A percentile compares a stretch with the other conserved stretches of the same genome.
These are phyloP conservation scores for Columbina picui DNA, from an alignment of 2,113 vertebrate genomes.

Conservation along the genomic window DNA sequence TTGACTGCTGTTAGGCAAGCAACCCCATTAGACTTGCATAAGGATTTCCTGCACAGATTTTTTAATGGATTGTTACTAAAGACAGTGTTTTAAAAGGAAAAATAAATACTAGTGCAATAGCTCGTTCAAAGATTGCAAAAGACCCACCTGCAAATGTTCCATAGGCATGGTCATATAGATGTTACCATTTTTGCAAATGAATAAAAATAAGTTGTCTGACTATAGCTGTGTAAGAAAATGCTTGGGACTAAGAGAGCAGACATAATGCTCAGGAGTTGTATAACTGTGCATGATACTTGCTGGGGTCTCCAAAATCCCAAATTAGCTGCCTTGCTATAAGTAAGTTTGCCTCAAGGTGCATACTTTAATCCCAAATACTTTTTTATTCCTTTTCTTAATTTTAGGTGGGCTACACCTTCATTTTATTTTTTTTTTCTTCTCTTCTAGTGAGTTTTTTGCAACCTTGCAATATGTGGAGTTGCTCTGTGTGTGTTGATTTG, in stretches of 20 bases:
- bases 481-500: background rate
- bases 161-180: background rate
- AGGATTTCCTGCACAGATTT: background rate
- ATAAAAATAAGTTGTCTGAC: background rate
- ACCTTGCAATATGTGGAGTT: background rate
- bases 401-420: background rate
- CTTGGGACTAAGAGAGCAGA: conserved; percentile 33
- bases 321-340: background rate
- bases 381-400: background rate
- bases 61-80: background rate
- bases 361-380: background rate
- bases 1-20: background rate
- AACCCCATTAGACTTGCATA: background rate
- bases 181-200: background rate
- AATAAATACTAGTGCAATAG: background rate
- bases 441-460: background rate
- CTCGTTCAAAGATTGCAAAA: background rate
- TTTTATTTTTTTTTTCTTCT: background rate
- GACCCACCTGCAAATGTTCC: background rate
- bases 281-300: background rate
- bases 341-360: background rate
- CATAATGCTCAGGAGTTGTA: background rate
- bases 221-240: conserved; percentile 44
- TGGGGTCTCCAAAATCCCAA: background rate
- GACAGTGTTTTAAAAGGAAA: background rate